Evolutionary conservation across 2,888 invertebrate genomes (phyloP).

Genomic region (Thereva nobilitata): DNA sequence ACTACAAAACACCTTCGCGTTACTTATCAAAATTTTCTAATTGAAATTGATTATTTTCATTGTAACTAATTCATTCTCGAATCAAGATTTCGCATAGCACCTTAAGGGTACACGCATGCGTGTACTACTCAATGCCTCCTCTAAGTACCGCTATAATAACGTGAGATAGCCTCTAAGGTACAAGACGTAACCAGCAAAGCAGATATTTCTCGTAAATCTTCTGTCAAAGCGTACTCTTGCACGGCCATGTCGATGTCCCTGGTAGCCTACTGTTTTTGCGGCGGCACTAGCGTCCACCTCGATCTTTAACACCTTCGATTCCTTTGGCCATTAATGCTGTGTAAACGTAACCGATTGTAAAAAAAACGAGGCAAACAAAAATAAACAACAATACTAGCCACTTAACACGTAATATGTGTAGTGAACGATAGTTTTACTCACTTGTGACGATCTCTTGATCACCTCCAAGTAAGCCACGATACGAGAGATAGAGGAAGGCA

Average conservation of each 20-base stretch:
- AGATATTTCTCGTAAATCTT: conserved; percentile 24
- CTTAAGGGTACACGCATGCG: neutral
- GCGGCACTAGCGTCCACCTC: conserved; percentile 11
- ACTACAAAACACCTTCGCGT: too few species aligned
- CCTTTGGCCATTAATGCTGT: conserved; percentile 18
- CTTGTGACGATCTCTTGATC: conserved; percentile 35
- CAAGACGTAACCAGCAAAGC: neutral
- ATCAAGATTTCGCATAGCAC: neutral
- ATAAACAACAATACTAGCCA: conserved; percentile 31
- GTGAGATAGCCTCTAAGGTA: conserved; percentile 1
- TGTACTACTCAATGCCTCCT: neutral
- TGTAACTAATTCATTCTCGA: neutral
- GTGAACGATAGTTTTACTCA: conserved; percentile 35
- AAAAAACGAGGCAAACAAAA: conserved; percentile 24
- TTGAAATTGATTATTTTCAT: too few species aligned
- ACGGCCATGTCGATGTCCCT: conserved; percentile 17
- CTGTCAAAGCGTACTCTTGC: conserved; percentile 12
- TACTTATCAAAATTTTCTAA: too few species aligned
- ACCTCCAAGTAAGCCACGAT: conserved; percentile 23
- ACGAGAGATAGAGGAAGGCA: neutral
- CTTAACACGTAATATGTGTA: conserved; percentile 35
- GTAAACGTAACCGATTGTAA: conserved; percentile 21
- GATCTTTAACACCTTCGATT: conserved; percentile 30
- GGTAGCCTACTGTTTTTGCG: conserved; percentile 12
- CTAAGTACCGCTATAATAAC: conserved; percentile 24